Conservation (phyloP, 2,113 vertebrate genomes). For the Cheirogaleus medius region DNA sequence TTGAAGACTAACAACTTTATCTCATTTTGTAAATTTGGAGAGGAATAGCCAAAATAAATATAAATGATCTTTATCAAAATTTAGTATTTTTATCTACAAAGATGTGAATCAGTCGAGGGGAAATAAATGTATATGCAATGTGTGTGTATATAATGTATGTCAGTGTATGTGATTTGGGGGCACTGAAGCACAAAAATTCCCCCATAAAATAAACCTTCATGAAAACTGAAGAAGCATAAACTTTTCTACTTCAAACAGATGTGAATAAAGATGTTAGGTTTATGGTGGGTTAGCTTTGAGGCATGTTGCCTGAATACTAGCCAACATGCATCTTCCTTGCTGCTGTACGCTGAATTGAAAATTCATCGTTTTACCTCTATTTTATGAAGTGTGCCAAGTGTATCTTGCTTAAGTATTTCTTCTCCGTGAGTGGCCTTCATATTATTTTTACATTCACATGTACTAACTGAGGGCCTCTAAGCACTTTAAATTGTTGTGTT, state of each 20-base stretch:
- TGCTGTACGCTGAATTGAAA: not conserved
- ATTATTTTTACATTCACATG: not conserved
- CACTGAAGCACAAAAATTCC: slow-evolving; percentile 37
- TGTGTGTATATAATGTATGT: not conserved
- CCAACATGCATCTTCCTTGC: not conserved
- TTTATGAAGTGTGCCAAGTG: not conserved
- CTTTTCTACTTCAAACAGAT: not conserved
- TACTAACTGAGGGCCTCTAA: not conserved
- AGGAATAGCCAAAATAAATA: not conserved
- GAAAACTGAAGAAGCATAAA: not conserved
- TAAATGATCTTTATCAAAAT: slow-evolving; percentile 10
- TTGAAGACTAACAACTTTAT: not conserved
- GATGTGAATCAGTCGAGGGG: not conserved
- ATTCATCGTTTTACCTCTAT: not conserved
- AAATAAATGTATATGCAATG: not conserved
- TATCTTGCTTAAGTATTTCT: not conserved
- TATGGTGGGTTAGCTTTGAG: not conserved
- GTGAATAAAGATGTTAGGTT: not conserved
- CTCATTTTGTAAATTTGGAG: slow-evolving; percentile 5
- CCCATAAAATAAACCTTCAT: not conserved
- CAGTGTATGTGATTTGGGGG: not conserved
- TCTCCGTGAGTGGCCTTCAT: not conserved
- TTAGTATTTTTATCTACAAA: slow-evolving; percentile 27
- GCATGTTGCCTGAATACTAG: not conserved
- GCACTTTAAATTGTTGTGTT: slow-evolving; percentile 9